These are phyloP conservation scores for Eumaeus atala DNA, from an alignment of 1,140 invertebrate genomes.

Conservation along the genomic window DNA sequence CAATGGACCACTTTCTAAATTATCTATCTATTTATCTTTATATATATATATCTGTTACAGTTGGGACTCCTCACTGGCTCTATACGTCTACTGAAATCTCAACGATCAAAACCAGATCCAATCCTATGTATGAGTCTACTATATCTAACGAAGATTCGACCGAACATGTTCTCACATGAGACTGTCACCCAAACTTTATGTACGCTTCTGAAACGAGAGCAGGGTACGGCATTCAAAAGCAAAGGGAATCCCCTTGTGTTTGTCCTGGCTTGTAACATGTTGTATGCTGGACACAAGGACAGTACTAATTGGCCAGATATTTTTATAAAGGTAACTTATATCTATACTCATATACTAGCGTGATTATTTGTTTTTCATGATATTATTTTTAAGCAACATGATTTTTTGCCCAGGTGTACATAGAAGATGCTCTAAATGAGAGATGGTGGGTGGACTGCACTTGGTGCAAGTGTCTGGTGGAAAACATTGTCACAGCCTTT, in stretches of 20 bases:
- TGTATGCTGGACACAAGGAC: conserved; percentile 87
- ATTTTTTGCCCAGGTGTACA: conserved; percentile 80
- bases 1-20: too few species aligned
- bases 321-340: conserved; percentile 79
- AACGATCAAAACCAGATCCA: conserved; percentile 86
- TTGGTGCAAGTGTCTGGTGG: conserved; percentile 92
- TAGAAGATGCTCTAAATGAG: conserved; percentile 95
- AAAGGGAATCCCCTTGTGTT: conserved; percentile 89
- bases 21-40: too few species aligned
- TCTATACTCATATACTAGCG: neutral
- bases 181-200: conserved; percentile 86
- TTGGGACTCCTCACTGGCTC: conserved; percentile 75
- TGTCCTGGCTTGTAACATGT: conserved; percentile 89
- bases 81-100: conserved; percentile 79
- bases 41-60: conserved; percentile 34
- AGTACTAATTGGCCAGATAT: conserved; percentile 85
- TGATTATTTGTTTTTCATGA: too few species aligned
- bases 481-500: conserved; percentile 93
- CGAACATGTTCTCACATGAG: conserved; percentile 87
- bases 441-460: conserved; percentile 94
- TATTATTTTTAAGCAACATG: neutral
- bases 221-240: conserved; percentile 81
- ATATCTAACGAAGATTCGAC: conserved; percentile 87
- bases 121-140: conserved; percentile 85
- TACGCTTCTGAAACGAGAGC: conserved; percentile 87